Evolutionary conservation across 2,113 vertebrate genomes (phyloP).

Genomic region (Coreoperca whiteheadi): DNA sequence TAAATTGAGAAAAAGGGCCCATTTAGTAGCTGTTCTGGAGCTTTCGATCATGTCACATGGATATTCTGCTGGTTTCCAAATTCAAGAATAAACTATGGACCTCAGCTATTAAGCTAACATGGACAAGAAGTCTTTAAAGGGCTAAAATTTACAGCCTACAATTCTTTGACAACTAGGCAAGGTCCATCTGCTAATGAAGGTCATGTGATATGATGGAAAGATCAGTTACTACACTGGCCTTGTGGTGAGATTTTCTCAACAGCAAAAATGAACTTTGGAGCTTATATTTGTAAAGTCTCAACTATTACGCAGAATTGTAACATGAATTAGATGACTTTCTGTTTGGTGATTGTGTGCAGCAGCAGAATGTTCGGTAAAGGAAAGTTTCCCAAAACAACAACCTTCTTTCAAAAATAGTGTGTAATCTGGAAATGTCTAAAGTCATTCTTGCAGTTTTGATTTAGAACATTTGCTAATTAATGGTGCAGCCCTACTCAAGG

Average conservation of each 20-base stretch:
- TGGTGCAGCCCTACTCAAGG: background rate
- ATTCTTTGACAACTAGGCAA: background rate
- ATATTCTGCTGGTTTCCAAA: no score
- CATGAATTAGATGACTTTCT: background rate
- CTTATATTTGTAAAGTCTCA: no score
- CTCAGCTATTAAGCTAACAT: no score
- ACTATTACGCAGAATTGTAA: background rate
- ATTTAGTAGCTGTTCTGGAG: background rate
- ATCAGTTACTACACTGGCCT: background rate
- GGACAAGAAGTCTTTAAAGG: background rate
- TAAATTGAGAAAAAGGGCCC: background rate
- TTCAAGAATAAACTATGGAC: background rate
- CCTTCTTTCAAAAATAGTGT: background rate
- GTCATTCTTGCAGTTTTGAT: background rate
- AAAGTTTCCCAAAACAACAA: no score
- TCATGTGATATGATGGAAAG: background rate
- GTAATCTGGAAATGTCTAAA: background rate
- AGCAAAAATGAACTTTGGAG: background rate
- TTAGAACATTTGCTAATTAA: background rate
- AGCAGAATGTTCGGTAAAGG: background rate
- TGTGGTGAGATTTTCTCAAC: background rate
- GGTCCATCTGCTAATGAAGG: background rate
- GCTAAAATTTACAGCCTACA: background rate
- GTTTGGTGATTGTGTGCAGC: background rate
- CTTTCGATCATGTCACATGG: background rate